Evolutionary conservation across 2,888 invertebrate species (phyloP), one percentile per base, ranked within the genome.

Genomic region (Perdita meconis): DNA sequence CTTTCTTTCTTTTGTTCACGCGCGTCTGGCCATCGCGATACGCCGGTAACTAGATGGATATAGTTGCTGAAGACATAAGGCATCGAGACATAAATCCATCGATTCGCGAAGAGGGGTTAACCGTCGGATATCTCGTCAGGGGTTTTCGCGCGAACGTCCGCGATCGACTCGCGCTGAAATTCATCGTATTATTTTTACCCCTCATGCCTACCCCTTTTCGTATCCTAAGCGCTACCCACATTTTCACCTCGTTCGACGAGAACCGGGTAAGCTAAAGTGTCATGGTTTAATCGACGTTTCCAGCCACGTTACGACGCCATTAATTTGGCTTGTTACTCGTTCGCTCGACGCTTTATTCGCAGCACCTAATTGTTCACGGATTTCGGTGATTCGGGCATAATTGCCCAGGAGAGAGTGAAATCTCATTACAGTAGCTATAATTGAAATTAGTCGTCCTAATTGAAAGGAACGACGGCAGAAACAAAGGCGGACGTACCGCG

Each of bases 1-100:
- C 47, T 53, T 34, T 53, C 5, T 42, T 47, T 73, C 81, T 82
- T 78, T 80, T 78, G 64, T 63, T 10, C 47, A 66, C 75, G 67
- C 59, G 67, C 60, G 59, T 44, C 53, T 77, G 67, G 80, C 84
- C 80, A 86, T 83, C 74, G 81, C 78, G 70, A 86, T 75, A 81
- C 76, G 69, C 71, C 77, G 57, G 59, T 60, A 56, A 38, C 51
- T 63, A 53, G 74, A 68, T 72, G 71, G 61, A 81, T 80, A 78
- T 79, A 80, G 75, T 65, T 63, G 69, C 22, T 71, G 64, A 67
- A 74, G 76, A 81, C 82, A 78, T 67, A 81, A 82, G 75, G 78
- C 70, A 59, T 69, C 79, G n/a, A n/a, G n/a, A n/a, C n/a, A n/a
- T 75, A 71, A 84, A 78, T 72, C 59, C 80, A 79, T 78, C 70